phyloP scores from a whole-genome alignment of 2,797 vertebrate genomes.

The Rachycentron canadum region DNA sequence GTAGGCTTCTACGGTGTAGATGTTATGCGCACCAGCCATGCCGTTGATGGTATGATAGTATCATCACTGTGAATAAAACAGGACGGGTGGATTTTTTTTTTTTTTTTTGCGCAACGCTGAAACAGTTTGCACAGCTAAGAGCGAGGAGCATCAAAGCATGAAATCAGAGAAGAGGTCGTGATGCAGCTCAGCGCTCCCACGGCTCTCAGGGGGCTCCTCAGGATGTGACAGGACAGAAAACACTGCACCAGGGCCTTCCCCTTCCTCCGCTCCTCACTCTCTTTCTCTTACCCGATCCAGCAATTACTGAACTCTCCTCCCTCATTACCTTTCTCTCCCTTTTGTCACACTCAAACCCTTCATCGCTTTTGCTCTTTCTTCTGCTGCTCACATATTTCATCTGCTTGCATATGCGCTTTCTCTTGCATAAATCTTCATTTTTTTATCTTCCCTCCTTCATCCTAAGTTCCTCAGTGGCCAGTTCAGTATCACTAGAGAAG shows the following conservation, averaged over 20 bases:
- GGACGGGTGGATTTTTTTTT: constrained; percentile 45
- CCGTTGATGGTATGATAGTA: constrained; percentile 44
- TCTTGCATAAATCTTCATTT: neutral
- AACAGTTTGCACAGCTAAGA: constrained; percentile 68
- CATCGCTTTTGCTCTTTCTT: constrained; percentile 23
- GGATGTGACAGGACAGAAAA: constrained; percentile 79
- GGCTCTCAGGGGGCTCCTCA: constrained; percentile 74
- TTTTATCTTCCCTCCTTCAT: constrained; percentile 10
- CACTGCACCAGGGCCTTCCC: constrained; percentile 56
- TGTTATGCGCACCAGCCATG: constrained; percentile 2
- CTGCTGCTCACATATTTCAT: constrained; percentile 21
- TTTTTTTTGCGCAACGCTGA: constrained; percentile 50
- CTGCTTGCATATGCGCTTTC: constrained; percentile 23
- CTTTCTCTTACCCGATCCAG: constrained; percentile 45
- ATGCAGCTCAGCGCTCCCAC: constrained; percentile 77
- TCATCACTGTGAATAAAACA: constrained; percentile 69
- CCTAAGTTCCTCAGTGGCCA: neutral
- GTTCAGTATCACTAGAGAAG: constrained; percentile 12
- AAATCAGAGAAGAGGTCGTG: constrained; percentile 81
- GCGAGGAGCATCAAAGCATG: constrained; percentile 81
- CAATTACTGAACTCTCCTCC: constrained; percentile 50
- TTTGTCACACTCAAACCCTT: constrained; percentile 11
- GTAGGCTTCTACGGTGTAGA: neutral
- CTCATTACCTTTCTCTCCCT: constrained; percentile 30
- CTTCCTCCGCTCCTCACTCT: constrained; percentile 25